phyloP scores from a whole-genome alignment of 2,888 invertebrate species.

The Watsonalla cultraria region DNA sequence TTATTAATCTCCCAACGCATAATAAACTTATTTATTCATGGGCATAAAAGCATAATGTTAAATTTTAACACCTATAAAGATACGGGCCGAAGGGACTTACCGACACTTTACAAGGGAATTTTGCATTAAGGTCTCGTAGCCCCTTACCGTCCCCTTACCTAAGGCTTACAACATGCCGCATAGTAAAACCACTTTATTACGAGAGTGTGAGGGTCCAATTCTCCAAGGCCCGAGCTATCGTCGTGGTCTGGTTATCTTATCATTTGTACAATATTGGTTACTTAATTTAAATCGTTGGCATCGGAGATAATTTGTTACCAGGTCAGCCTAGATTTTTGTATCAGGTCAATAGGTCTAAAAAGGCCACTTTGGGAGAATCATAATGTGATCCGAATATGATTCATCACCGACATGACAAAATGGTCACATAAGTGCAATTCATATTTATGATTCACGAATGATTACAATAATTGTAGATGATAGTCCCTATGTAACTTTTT shows the following conservation, averaged over 20 bases:
- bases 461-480: too few species aligned
- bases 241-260: not conserved
- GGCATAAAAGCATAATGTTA: conserved; percentile 16
- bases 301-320: too few species aligned
- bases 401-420: too few species aligned
- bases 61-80: conserved; percentile 30
- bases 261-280: not conserved
- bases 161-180: conserved; percentile 8
- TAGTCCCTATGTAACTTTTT: too few species aligned
- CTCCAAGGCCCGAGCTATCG: not conserved
- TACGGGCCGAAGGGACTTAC: conserved; percentile 19
- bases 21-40: conserved; percentile 8
- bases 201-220: not conserved
- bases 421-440: too few species aligned
- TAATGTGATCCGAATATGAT: too few species aligned
- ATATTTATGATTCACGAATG: too few species aligned
- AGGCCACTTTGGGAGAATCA: too few species aligned
- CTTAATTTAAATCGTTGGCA: too few species aligned
- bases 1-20: not conserved
- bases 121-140: conserved; percentile 20
- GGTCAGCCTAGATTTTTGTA: too few species aligned
- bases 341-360: too few species aligned
- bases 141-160: conserved; percentile 17
- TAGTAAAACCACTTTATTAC: conserved; percentile 7
- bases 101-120: conserved; percentile 17